Evolutionary conservation across 2,113 vertebrate species (phyloP), one percentile per base, ranked within the genome.

Genomic region (Rissa tridactyla): DNA sequence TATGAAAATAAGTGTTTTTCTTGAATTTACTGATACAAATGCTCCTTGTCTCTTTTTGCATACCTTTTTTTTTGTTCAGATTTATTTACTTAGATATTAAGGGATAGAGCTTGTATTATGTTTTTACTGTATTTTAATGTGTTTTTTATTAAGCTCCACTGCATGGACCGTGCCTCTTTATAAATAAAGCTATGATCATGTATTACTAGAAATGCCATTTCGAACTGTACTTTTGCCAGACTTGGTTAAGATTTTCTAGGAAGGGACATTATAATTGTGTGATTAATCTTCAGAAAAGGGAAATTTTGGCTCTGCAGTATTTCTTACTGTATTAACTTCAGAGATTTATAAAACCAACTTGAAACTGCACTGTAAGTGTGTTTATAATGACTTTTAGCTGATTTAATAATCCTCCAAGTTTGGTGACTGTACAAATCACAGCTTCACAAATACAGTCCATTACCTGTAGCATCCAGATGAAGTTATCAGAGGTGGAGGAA

Each of bases 361-460:
- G 82, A 96, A 96, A 88, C 91, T 95, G 93, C 96, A 86, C 87
- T 15, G 71, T 90, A 93, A 87, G 94, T 95, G 94, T 93, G 93
- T 95, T 97, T 94, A 60, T 95, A 95, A 93, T 96, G 89, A 97
- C 94, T 95, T 96, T 89, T 11, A 89, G 96, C 90, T 94, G 96
- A 90, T 96, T 90, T 94, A 93, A 87, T 97, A 97, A 96, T 95
- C 95, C 96, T 95, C 90, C 38, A 90, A 95, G 86, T 97, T 93
- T 84, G 89, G 82, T 89, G 93, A 11, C 89, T 10, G 18, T 62
- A 69, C 85, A 94, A 93, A 94, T 93, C 95, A 61, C 90, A 94
- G 95, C 54, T 64, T 82, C 90, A 54, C 80, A 92, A 88, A 93
- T 65, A 51, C 88, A 90, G 91, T 58, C 72, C 78, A 58, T 95